These are phyloP conservation scores for Papilio gigon DNA, from an alignment of 2,888 invertebrate species.

Conservation along the genomic window DNA sequence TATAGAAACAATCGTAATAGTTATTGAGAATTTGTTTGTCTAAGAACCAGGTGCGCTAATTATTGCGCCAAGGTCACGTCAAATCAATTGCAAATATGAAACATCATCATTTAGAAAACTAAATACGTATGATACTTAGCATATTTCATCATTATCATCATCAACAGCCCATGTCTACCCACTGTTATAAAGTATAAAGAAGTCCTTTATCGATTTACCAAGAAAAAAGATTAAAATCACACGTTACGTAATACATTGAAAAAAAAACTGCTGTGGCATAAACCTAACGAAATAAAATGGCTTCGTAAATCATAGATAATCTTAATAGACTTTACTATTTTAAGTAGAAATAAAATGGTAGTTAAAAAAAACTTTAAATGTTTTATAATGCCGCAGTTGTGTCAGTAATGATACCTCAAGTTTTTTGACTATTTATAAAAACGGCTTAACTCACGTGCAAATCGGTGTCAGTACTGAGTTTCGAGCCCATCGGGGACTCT, in stretches of 20 bases:
- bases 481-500: too few species aligned
- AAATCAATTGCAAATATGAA: slow-evolving; percentile 16
- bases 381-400: not conserved
- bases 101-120: slow-evolving; percentile 3
- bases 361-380: too few species aligned
- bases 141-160: too few species aligned
- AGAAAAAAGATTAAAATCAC: not conserved
- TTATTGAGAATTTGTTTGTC: not conserved
- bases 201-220: not conserved
- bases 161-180: too few species aligned
- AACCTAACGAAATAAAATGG: not conserved
- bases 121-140: not conserved
- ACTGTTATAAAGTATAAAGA: not conserved
- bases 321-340: too few species aligned
- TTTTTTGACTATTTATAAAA: too few species aligned
- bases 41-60: not conserved
- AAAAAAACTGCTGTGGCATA: not conserved
- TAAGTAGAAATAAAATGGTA: too few species aligned
- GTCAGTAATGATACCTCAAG: too few species aligned
- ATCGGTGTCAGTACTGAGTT: too few species aligned
- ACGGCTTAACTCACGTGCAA: too few species aligned
- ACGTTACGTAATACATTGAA: too few species aligned
- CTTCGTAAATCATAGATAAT: not conserved
- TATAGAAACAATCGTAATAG: too few species aligned
- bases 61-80: slow-evolving; percentile 30